Evolutionary conservation across 1,140 invertebrate genomes (phyloP).

Genomic region (Drosophila cardini): DNA sequence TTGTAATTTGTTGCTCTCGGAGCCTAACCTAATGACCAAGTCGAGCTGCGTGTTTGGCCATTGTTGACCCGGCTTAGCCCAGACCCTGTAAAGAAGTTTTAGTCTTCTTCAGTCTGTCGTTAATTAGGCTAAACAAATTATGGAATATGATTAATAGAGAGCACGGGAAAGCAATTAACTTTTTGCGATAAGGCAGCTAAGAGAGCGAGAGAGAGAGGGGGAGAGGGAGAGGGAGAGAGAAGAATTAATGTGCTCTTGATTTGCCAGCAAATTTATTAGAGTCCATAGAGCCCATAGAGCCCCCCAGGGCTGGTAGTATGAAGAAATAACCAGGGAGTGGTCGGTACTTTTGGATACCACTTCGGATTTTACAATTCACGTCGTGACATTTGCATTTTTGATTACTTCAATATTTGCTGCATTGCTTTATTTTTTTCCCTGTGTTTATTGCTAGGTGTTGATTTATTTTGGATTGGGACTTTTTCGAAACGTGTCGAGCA

Average conservation of each 20-base stretch:
- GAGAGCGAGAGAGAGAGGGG: too few relatives aligned
- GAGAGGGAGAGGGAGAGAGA: too few relatives aligned
- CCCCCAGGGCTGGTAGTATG: neutral
- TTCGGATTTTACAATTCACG: conserved; percentile 68
- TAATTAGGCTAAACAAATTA: conserved; percentile 81
- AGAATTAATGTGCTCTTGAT: conserved; percentile 47
- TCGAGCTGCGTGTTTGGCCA: conserved; percentile 13
- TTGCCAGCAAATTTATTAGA: conserved; percentile 60
- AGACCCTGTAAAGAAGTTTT: neutral
- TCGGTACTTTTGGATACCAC: neutral
- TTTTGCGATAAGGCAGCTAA: conserved; percentile 60
- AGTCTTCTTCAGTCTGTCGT: conserved; percentile 2
- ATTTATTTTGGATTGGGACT: conserved; percentile 5
- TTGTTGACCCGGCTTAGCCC: conserved; percentile 23
- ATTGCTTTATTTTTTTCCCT: conserved; percentile 50
- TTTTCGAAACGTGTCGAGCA: conserved; percentile 64
- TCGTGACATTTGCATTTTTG: conserved; percentile 78
- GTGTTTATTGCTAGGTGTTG: conserved; percentile 44
- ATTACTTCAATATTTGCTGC: conserved; percentile 72
- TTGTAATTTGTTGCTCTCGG: conserved; percentile 9
- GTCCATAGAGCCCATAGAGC: neutral
- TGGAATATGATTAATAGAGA: conserved; percentile 75
- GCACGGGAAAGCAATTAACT: conserved; percentile 73
- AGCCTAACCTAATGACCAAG: conserved; percentile 24
- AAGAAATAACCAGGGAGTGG: neutral